These are phyloP conservation scores for Tetragonisca angustula DNA, from an alignment of 2,888 invertebrate species.

Conservation along the genomic window DNA sequence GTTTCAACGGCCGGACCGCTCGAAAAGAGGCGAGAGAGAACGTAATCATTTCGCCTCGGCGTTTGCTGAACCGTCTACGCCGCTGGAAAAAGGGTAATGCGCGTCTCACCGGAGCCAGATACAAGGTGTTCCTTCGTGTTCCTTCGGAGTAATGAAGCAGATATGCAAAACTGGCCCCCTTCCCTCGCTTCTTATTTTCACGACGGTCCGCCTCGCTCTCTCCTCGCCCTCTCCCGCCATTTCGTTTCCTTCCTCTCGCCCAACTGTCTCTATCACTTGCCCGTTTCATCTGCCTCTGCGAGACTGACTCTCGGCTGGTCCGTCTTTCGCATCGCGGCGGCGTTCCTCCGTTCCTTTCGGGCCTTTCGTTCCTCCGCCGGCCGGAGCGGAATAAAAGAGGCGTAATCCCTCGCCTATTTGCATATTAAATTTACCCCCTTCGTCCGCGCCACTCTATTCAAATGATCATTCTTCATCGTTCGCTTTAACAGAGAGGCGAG, in stretches of 20 bases:
- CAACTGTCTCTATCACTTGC: conserved; percentile 8
- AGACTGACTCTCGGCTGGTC: background rate
- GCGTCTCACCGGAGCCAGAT: conserved; percentile 54
- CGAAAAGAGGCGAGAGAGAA: conserved; percentile 24
- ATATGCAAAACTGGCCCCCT: conserved; percentile 76
- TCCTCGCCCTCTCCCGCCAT: background rate
- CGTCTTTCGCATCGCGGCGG: background rate
- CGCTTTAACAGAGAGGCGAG: conserved; percentile 31
- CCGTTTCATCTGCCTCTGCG: background rate
- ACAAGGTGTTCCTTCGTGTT: conserved; percentile 70
- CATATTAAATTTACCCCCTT: conserved; percentile 76
- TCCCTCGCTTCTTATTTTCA: conserved; percentile 49
- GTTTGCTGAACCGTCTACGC: conserved; percentile 33
- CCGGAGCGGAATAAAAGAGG: conserved; percentile 68
- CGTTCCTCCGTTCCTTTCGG: background rate
- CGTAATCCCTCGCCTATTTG: conserved; percentile 74
- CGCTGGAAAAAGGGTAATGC: conserved; percentile 57
- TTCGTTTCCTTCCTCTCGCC: background rate
- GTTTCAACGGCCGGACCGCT: conserved; percentile 38
- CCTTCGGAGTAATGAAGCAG: conserved; percentile 76
- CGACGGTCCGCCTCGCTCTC: conserved; percentile 20
- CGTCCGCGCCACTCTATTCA: conserved; percentile 68
- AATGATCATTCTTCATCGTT: conserved; percentile 73
- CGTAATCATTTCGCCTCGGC: conserved; percentile 55
- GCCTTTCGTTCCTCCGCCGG: conserved; percentile 28